These are phyloP conservation scores for Apamea sordens DNA, from an alignment of 2,888 invertebrate species.

Conservation along the genomic window DNA sequence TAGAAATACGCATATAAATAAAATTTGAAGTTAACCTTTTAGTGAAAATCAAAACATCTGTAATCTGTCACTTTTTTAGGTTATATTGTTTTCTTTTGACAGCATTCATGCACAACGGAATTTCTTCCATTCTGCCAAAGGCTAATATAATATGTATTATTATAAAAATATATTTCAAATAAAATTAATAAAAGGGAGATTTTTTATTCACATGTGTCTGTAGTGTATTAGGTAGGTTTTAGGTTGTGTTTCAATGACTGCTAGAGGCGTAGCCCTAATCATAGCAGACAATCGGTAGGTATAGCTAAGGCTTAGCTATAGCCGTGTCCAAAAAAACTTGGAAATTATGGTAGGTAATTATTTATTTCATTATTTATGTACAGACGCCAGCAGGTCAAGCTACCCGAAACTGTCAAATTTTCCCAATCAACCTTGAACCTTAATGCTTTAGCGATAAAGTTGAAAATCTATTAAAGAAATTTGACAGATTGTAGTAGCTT, in stretches of 20 bases:
- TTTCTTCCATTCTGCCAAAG: slow-evolving; percentile 7
- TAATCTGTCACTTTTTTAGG: slow-evolving; percentile 52
- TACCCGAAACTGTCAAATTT: too few species aligned
- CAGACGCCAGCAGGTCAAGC: too few species aligned
- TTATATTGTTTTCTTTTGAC: slow-evolving; percentile 46
- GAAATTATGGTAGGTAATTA: too few species aligned
- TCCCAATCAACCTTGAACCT: too few species aligned
- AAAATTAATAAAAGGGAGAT: neutral
- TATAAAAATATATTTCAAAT: neutral
- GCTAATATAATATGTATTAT: too few species aligned
- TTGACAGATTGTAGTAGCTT: too few species aligned
- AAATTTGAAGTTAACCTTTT: slow-evolving; percentile 31
- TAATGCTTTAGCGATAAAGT: too few species aligned
- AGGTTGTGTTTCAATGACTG: neutral
- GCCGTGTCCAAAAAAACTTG: neutral
- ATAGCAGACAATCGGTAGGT: neutral
- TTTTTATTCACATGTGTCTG: neutral
- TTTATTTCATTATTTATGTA: too few species aligned
- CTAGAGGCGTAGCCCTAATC: neutral
- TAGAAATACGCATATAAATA: slow-evolving; percentile 13
- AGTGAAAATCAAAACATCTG: slow-evolving; percentile 45
- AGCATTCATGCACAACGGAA: neutral
- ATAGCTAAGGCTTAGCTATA: neutral
- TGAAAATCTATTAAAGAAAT: too few species aligned
- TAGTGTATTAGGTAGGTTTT: too few species aligned